Percentiles rank a stretch among this genome's conserved stretches.
These are phyloP conservation scores for Phaetusa simplex DNA, from an alignment of 2,113 vertebrate genomes.

Conservation along the genomic window DNA sequence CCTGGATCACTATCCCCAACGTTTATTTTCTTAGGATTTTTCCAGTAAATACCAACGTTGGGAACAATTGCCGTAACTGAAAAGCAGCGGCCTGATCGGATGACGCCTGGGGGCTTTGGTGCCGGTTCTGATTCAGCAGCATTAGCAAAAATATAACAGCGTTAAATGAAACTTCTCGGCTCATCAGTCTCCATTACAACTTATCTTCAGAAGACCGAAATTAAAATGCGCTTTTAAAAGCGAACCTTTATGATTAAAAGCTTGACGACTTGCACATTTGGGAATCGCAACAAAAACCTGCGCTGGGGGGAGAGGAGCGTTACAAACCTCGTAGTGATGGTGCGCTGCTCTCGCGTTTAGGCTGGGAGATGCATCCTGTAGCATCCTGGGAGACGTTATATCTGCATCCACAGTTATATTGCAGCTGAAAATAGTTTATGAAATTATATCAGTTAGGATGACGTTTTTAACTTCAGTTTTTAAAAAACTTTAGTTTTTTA, in stretches of 20 bases:
- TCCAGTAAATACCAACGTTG: accelerated
- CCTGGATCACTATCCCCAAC: neutral
- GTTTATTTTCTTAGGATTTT: neutral
- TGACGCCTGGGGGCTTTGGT: neutral
- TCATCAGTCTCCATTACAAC: constrained; percentile 3
- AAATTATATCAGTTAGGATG: accelerated
- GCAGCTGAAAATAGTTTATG: neutral
- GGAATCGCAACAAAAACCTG: neutral
- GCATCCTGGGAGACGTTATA: neutral
- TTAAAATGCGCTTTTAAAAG: neutral
- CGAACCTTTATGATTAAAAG: neutral
- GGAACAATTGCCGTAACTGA: neutral
- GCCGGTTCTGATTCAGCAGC: neutral
- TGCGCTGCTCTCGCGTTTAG: no score
- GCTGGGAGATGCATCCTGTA: neutral
- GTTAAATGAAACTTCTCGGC: neutral
- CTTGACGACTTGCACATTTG: neutral
- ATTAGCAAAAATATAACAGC: neutral
- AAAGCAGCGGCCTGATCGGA: neutral
- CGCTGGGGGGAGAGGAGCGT: neutral
- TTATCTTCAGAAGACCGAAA: neutral
- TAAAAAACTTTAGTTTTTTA: no score
- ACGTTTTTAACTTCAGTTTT: neutral
- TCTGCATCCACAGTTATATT: accelerated
- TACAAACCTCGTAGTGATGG: neutral